phyloP scores from a whole-genome alignment of 2,113 vertebrate genomes.

The Meleagris gallopavo region DNA sequence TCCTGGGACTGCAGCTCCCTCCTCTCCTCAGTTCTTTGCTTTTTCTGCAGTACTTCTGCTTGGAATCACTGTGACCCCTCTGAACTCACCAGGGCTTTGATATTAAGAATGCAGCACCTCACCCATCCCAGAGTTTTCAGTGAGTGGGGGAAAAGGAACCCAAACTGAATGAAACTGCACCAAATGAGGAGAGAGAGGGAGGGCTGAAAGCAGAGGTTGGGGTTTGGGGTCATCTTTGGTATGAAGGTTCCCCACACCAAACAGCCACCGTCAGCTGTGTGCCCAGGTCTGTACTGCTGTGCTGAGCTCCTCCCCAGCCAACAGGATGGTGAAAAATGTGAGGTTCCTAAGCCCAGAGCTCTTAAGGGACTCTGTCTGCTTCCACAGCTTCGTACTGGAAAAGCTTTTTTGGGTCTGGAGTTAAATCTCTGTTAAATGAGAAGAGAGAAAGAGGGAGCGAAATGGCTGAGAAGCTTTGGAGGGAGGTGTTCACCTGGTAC shows the following conservation, averaged over 20 bases:
- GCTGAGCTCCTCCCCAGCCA: neutral
- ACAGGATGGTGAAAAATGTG: neutral
- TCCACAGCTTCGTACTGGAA: neutral
- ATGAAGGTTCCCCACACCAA: neutral
- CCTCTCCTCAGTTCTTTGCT: neutral
- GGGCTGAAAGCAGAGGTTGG: neutral
- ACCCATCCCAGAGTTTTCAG: neutral
- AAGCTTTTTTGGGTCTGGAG: neutral
- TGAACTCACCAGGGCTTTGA: constrained; percentile 13
- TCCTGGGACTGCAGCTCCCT: neutral
- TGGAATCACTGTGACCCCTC: neutral
- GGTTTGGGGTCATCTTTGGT: neutral
- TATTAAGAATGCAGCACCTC: neutral
- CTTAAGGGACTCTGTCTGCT: fast-evolving
- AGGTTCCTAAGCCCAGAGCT: neutral
- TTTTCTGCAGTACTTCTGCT: neutral
- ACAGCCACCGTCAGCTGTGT: neutral
- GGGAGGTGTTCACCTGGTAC: neutral
- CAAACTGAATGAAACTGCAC: neutral
- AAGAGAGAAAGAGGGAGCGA: neutral
- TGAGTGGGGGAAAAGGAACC: fast-evolving
- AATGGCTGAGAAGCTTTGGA: neutral
- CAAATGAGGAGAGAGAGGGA: neutral
- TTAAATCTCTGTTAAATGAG: neutral
- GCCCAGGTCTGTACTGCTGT: neutral